Evolutionary conservation across 2,888 invertebrate genomes (phyloP).

Genomic region (Tinea pellionella): DNA sequence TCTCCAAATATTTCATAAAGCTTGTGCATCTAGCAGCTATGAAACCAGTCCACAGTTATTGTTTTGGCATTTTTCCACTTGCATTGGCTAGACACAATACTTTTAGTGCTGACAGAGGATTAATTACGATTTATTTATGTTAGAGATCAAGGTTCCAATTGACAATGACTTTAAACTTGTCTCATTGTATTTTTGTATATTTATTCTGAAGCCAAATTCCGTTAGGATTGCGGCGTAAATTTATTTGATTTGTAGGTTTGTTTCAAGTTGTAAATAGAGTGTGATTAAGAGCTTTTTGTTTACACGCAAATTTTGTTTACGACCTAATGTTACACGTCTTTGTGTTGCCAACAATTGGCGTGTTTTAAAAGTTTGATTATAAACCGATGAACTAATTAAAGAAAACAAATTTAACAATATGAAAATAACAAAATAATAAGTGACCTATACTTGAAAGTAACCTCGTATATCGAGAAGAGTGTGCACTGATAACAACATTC

Average conservation of each 20-base stretch:
- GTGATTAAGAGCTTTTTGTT: too few species aligned
- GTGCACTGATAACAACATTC: too few species aligned
- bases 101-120: not conserved
- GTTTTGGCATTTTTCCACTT: not conserved
- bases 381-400: too few species aligned
- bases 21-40: not conserved
- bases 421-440: too few species aligned
- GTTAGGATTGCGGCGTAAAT: not conserved
- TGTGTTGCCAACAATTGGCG: too few species aligned
- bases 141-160: conserved; percentile 6
- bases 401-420: too few species aligned
- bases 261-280: too few species aligned
- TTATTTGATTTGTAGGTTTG: not conserved
- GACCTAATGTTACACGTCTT: too few species aligned
- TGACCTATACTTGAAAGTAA: too few species aligned
- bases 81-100: not conserved
- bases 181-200: not conserved
- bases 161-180: conserved; percentile 6
- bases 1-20: not conserved
- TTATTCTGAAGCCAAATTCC: not conserved
- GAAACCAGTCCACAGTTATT: not conserved
- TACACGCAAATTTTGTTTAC: too few species aligned
- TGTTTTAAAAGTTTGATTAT: too few species aligned
- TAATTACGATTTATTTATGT: not conserved
- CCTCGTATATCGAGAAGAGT: too few species aligned